Evolutionary conservation across 2,113 vertebrate genomes (phyloP).

Genomic region (Eulemur rufifrons): DNA sequence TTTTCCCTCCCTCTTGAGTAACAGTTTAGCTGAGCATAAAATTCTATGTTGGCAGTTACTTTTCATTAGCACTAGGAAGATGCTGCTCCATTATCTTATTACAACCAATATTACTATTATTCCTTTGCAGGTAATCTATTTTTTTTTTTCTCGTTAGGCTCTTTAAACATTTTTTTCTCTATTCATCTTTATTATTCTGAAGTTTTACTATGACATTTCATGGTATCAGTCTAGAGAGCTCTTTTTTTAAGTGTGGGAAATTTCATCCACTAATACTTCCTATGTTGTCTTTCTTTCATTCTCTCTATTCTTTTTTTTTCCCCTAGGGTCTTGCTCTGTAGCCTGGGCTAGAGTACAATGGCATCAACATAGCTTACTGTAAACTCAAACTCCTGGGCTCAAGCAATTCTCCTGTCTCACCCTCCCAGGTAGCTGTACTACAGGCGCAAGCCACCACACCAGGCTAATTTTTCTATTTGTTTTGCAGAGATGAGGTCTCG

Average conservation of each 20-base stretch:
- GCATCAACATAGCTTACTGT: no score
- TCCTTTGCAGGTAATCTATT: not conserved
- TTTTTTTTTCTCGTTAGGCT: not conserved
- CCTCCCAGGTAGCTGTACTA: no score
- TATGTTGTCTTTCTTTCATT: not conserved
- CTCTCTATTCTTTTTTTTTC: not conserved
- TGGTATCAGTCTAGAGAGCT: not conserved
- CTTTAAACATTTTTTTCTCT: not conserved
- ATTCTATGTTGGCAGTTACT: not conserved
- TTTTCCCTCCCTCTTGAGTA: not conserved
- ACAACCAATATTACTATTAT: not conserved
- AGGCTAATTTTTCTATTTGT: no score
- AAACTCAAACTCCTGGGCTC: no score
- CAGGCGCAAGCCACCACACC: no score
- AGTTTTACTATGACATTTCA: not conserved
- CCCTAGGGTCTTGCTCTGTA: no score
- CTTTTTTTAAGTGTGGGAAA: not conserved
- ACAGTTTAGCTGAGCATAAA: not conserved
- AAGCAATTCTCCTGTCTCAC: no score
- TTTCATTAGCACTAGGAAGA: not conserved
- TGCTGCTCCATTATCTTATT: not conserved
- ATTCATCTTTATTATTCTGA: not conserved
- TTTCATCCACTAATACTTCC: slow-evolving; percentile 2
- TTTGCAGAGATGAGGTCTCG: no score
- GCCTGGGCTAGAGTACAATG: no score